Conservation (phyloP, 2,113 vertebrate species). For the Mesoclemmys tuberculata region DNA sequence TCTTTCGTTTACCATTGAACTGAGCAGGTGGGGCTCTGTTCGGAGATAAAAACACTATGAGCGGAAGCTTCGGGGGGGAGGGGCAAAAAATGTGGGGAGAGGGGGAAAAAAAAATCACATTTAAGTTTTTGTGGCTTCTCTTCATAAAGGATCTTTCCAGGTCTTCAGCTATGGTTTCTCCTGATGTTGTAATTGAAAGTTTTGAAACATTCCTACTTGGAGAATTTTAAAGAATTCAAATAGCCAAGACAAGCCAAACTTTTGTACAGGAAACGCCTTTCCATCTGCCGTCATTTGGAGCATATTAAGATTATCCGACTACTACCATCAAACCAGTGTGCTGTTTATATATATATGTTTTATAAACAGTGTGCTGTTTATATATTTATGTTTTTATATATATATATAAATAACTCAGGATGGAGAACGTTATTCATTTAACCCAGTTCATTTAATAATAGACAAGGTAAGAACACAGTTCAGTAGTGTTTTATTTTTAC, state of each 20-base stretch:
- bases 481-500: background rate
- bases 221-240: background rate
- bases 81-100: background rate
- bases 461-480: slow-evolving; percentile 40
- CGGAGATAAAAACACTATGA: background rate
- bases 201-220: background rate
- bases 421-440: slow-evolving; percentile 44
- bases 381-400: too few relatives aligned
- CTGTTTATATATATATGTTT: too few relatives aligned
- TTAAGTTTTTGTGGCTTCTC: background rate
- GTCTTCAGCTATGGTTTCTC: background rate
- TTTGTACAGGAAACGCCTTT: background rate
- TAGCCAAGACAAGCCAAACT: background rate
- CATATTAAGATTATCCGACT: background rate
- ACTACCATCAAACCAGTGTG: slow-evolving; percentile 11
- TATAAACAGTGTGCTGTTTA: too few relatives aligned
- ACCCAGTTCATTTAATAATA: slow-evolving; percentile 53
- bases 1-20: background rate
- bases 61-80: background rate
- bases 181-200: background rate
- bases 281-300: slow-evolving; percentile 16
- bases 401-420: slow-evolving; percentile 53
- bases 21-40: background rate
- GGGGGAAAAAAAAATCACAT: background rate
- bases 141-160: background rate